Conservation (phyloP, 2,888 invertebrate genomes). For the Tuberolachnus salignus region DNA sequence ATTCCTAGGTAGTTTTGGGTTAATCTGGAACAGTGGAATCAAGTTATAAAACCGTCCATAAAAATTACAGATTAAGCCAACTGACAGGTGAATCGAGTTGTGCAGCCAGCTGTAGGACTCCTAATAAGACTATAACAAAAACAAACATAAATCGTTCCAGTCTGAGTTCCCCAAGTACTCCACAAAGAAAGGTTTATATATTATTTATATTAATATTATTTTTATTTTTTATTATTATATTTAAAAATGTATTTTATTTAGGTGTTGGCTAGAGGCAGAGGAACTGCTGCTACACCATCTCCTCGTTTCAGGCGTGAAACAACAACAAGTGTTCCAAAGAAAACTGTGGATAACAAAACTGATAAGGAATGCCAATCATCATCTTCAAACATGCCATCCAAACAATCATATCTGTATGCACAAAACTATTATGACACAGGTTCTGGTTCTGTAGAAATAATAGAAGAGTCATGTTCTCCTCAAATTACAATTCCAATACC, state of each 20-base stretch:
- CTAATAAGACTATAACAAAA: conserved; percentile 35
- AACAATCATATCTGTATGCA: conserved; percentile 46
- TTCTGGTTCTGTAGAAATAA: conserved; percentile 46
- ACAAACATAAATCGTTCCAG: conserved; percentile 14
- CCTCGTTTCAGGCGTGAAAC: conserved; percentile 53
- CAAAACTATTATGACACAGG: conserved; percentile 53
- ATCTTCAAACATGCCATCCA: conserved; percentile 46
- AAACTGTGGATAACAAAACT: conserved; percentile 54
- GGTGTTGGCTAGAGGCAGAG: conserved; percentile 45
- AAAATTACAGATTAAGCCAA: conserved; percentile 52
- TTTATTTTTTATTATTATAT: neutral
- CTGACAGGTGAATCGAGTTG: conserved; percentile 45
- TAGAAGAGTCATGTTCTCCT: conserved; percentile 48
- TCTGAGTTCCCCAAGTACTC: conserved; percentile 50
- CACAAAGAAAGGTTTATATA: conserved; percentile 35
- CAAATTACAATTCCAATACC: conserved; percentile 52
- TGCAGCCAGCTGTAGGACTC: conserved; percentile 47
- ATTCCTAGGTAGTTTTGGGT: conserved; percentile 48
- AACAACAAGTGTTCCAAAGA: conserved; percentile 34
- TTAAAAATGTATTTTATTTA: neutral
- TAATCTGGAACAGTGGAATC: conserved; percentile 34
- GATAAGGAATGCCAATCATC: conserved; percentile 54
- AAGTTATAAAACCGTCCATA: conserved; percentile 42
- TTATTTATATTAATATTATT: neutral
- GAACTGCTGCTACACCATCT: conserved; percentile 33